A percentile compares a stretch with the other conserved stretches of the same genome.
phyloP scores from a whole-genome alignment of 1,140 invertebrate genomes.

The Pteromalus puparum region DNA sequence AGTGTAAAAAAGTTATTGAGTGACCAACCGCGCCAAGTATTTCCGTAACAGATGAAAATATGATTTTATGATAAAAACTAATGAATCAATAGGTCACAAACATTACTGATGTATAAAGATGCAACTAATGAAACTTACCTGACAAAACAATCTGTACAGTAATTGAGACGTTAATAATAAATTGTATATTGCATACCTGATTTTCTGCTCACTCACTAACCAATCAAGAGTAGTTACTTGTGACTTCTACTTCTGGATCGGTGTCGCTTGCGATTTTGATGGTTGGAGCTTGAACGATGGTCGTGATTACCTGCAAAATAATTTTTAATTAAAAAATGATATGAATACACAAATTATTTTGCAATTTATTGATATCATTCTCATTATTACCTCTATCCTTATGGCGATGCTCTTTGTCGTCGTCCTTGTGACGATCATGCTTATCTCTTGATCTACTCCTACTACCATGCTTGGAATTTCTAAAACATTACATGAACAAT shows the following conservation, averaged over 20 bases:
- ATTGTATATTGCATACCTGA: conserved; percentile 75
- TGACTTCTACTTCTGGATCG: conserved; percentile 74
- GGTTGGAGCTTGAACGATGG: conserved; percentile 68
- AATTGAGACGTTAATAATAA: conserved; percentile 75
- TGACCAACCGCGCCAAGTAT: conserved; percentile 33
- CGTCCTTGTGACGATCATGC: conserved; percentile 70
- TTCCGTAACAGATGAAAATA: conserved; percentile 51
- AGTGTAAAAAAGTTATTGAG: conserved; percentile 29
- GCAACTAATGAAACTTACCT: conserved; percentile 75
- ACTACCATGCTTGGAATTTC: conserved; percentile 70
- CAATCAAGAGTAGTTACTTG: conserved; percentile 76
- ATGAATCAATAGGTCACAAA: conserved; percentile 62
- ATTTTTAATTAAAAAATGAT: conserved; percentile 20
- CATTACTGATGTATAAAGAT: conserved; percentile 71
- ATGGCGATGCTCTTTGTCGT: conserved; percentile 70
- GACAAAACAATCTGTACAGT: conserved; percentile 73
- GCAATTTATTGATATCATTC: conserved; percentile 21
- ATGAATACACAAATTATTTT: neutral
- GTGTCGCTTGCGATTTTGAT: conserved; percentile 71
- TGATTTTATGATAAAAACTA: conserved; percentile 58
- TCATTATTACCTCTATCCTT: conserved; percentile 68
- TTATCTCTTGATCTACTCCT: conserved; percentile 72
- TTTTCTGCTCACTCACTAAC: conserved; percentile 75
- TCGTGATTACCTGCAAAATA: conserved; percentile 66
- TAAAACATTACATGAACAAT: conserved; percentile 53